Evolutionary conservation across 2,797 vertebrate genomes (phyloP), one percentile per base, ranked within the genome.

Genomic region (Hoplostethus atlanticus): DNA sequence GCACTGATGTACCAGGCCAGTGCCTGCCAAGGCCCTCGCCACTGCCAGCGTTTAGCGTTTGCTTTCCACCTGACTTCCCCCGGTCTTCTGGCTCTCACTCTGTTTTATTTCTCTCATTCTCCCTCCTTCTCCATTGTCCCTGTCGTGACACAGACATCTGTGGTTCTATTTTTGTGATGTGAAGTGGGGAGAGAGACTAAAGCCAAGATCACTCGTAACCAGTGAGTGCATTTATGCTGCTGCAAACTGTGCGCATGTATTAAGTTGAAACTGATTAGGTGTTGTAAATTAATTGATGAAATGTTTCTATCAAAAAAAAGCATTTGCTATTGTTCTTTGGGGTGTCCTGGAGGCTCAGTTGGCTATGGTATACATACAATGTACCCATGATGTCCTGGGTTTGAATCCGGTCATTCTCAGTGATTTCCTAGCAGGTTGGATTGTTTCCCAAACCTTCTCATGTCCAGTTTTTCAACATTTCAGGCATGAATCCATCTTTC

Each of bases 11-110:
- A 71, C 67, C 77, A 59, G 67, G 77, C 72, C 46, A 48, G 70
- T 58, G 66, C 76, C 73, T 84, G 79, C 79, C 81, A 66, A n/a
- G 5, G 67, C 70, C 66, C 68, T 70, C 58, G n/a, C 47, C 12
- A 16, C 59, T 75, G 83, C 71, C 75, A 73, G 74, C 54, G 38
- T 76, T 80, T 83, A 85, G 70, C 59, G 10, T 73, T 79, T 58
- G 66, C 81, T 83, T 89, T 91, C 81, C 86, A 91, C 74, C 83
- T 84, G 76, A 86, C 87, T 84, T 80, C 78, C 44, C 42, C 54
- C 72, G 21, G 77, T 79, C 75, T 64, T 31, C 64, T 60, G 78
- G 61, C 71, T 75, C 70, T 66, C 13, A 2, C 25, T 21, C 38
- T 30, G 15, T 25, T 40, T 50, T 44, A 76, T 76, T 79, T 82